These are phyloP conservation scores for Andricus quercusramuli DNA, from an alignment of 2,888 invertebrate genomes.

Conservation along the genomic window DNA sequence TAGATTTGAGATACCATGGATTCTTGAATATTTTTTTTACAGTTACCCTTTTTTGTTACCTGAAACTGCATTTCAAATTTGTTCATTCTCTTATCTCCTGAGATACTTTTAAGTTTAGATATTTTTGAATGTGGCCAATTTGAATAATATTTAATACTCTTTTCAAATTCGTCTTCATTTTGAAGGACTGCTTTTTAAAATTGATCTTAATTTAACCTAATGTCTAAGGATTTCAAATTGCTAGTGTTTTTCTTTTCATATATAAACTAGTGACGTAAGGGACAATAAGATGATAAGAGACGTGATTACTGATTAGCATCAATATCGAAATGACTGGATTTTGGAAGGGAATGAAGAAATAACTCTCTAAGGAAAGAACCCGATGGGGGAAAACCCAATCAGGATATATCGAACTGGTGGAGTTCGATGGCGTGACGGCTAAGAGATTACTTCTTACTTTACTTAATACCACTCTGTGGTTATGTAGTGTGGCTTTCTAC, in stretches of 20 bases:
- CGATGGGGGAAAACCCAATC: slow-evolving; percentile 64
- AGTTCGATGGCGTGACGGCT: slow-evolving; percentile 69
- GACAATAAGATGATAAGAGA: not conserved
- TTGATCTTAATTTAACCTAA: no score
- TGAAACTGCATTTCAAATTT: no score
- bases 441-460: slow-evolving; percentile 68
- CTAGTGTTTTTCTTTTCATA: not conserved
- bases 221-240: no score
- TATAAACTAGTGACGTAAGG: not conserved
- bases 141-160: no score
- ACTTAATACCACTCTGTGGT: slow-evolving; percentile 60
- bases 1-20: no score
- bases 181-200: no score
- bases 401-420: slow-evolving; percentile 61
- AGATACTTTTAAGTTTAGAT: no score
- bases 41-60: no score
- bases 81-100: no score
- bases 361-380: slow-evolving; percentile 48
- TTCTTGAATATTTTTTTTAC: no score
- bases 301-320: slow-evolving; percentile 44
- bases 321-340: slow-evolving; percentile 46
- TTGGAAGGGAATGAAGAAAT: slow-evolving; percentile 30
- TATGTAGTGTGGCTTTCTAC: slow-evolving; percentile 44
- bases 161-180: no score
- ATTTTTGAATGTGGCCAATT: no score